Conservation (phyloP, 2,888 invertebrate genomes). For the Acanthacorydalis orientalis region DNA sequence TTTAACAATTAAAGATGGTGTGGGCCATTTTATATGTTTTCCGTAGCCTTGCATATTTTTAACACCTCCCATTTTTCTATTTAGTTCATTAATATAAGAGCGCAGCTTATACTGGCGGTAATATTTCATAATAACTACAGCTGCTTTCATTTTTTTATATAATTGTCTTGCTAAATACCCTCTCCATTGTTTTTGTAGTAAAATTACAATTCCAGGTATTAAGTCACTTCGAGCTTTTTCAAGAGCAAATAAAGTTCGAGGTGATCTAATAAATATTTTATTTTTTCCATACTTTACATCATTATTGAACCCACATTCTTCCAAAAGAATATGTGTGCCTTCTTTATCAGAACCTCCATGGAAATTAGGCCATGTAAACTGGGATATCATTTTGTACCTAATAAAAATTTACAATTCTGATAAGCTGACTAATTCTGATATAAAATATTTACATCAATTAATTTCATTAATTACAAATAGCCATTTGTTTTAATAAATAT, state of each 20-base stretch:
- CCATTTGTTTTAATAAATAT: neutral
- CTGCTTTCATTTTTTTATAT: constrained; percentile 75
- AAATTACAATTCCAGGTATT: constrained; percentile 79
- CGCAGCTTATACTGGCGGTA: constrained; percentile 67
- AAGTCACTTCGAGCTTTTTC: constrained; percentile 74
- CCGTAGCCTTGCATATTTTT: constrained; percentile 56
- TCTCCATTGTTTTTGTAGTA: constrained; percentile 92
- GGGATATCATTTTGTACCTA: constrained; percentile 92
- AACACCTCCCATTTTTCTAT: constrained; percentile 45
- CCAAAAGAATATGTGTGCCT: constrained; percentile 69
- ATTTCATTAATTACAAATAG: too few species aligned
- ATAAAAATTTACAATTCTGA: constrained; percentile 11
- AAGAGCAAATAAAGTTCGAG: constrained; percentile 75
- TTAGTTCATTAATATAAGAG: constrained; percentile 47
- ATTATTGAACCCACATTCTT: constrained; percentile 54
- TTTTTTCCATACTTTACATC: constrained; percentile 93
- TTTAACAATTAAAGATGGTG: constrained; percentile 50
- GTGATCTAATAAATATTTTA: constrained; percentile 89
- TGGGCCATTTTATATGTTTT: constrained; percentile 67
- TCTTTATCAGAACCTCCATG: constrained; percentile 59
- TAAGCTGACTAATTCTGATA: neutral
- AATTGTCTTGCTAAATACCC: constrained; percentile 48
- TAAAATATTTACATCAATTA: neutral
- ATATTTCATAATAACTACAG: constrained; percentile 59
- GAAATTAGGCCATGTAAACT: constrained; percentile 95